A percentile compares a stretch with the other conserved stretches of the same genome.
These are phyloP conservation scores for Nomada ferruginata DNA, from an alignment of 2,888 invertebrate species.

Conservation along the genomic window DNA sequence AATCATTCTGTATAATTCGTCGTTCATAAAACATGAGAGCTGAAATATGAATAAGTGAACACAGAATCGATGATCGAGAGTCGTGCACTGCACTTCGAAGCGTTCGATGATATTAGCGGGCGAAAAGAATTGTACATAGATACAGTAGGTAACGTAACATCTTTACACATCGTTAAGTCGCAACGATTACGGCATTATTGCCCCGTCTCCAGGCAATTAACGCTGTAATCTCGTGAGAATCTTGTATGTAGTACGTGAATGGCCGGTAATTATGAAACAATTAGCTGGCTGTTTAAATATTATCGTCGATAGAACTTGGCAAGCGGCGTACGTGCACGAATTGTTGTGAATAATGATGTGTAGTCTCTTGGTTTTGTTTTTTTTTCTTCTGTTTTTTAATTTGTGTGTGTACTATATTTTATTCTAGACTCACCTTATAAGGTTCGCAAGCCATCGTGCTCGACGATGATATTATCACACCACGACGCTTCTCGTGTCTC, in stretches of 20 bases:
- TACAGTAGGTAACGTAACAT: neutral
- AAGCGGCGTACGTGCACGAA: conserved; percentile 18
- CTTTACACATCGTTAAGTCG: neutral
- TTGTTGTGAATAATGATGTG: conserved; percentile 18
- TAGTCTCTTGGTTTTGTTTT: neutral
- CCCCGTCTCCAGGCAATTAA: conserved; percentile 6
- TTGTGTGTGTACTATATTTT: neutral
- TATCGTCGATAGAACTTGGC: conserved; percentile 17
- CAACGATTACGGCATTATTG: conserved; percentile 24
- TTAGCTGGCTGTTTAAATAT: conserved; percentile 37
- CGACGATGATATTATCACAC: conserved; percentile 72
- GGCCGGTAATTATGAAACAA: conserved; percentile 34
- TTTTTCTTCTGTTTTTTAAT: neutral
- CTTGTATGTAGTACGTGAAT: neutral
- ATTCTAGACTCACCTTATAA: conserved; percentile 69
- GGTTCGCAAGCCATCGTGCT: conserved; percentile 76
- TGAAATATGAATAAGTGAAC: conserved; percentile 13
- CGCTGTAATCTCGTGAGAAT: conserved; percentile 27
- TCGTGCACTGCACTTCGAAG: conserved; percentile 19
- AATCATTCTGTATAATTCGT: conserved; percentile 48
- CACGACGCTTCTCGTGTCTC: conserved; percentile 67
- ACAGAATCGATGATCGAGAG: conserved; percentile 7
- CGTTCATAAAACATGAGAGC: conserved; percentile 1
- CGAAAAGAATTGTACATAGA: neutral
- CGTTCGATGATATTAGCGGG: neutral